These are phyloP conservation scores for Sussaba pulchella DNA, from an alignment of 2,888 invertebrate species.

Conservation along the genomic window DNA sequence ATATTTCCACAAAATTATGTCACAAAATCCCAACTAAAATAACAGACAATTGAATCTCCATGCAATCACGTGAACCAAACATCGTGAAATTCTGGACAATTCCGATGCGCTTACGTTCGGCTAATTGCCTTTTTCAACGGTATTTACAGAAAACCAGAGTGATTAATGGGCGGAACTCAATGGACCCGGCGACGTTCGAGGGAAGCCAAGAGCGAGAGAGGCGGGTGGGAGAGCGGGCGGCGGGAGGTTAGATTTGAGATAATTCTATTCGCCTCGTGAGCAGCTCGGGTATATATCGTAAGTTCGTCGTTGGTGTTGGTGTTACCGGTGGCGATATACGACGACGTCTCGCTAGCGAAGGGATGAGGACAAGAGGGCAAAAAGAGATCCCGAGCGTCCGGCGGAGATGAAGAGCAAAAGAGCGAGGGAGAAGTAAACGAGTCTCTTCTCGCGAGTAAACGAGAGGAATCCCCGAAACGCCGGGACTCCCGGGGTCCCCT, in stretches of 20 bases:
- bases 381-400: conserved; percentile 13
- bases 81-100: conserved; percentile 18
- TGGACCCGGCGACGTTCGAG: conserved; percentile 62
- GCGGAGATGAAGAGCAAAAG: conserved; percentile 59
- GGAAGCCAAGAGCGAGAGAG: no score
- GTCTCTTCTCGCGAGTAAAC: conserved; percentile 69
- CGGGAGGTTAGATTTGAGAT: conserved; percentile 59
- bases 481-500: conserved; percentile 74
- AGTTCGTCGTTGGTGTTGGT: conserved; percentile 11
- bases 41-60: no score
- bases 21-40: no score
- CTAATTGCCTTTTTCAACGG: conserved; percentile 67
- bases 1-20: no score
- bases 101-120: conserved; percentile 25
- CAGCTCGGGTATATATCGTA: conserved; percentile 34
- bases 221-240: no score
- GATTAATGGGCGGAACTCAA: conserved; percentile 66
- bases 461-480: conserved; percentile 80
- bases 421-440: conserved; percentile 63
- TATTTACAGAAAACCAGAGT: conserved; percentile 59
- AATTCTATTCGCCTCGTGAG: conserved; percentile 65
- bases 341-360: conserved; percentile 64
- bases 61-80: conserved; percentile 28
- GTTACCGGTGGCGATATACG: conserved; percentile 62
- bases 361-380: conserved; percentile 8